phyloP scores from a whole-genome alignment of 1,140 invertebrate genomes.

The Drosophila saltans region DNA sequence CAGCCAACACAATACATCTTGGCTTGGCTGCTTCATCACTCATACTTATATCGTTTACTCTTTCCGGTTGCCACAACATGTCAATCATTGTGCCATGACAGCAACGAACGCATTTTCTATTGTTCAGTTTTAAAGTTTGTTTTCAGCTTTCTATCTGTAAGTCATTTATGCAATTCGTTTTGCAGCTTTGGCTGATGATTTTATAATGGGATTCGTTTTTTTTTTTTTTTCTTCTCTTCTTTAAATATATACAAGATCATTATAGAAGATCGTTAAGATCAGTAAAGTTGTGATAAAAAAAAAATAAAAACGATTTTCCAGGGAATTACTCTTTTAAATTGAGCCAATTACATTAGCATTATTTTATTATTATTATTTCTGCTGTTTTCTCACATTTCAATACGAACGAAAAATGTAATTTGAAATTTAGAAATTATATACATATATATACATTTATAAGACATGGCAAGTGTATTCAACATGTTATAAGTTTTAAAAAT shows the following conservation, averaged over 20 bases:
- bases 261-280: neutral
- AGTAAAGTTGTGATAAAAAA: neutral
- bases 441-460: too few relatives aligned
- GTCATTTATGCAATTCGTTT: constrained; percentile 55
- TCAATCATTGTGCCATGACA: constrained; percentile 48
- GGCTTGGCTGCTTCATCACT: constrained; percentile 7
- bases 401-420: too few relatives aligned
- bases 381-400: too few relatives aligned
- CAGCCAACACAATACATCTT: neutral
- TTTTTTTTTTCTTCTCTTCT: neutral
- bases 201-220: constrained; percentile 52
- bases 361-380: too few relatives aligned
- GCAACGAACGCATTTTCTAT: constrained; percentile 48
- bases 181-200: constrained; percentile 62
- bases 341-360: too few relatives aligned
- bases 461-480: too few relatives aligned
- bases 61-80: constrained; percentile 68
- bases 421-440: too few relatives aligned
- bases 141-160: constrained; percentile 31
- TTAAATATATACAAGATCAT: constrained; percentile 8
- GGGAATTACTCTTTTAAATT: neutral
- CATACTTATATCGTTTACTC: constrained; percentile 46
- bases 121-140: constrained; percentile 35
- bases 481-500: too few relatives aligned
- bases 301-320: neutral